These are phyloP conservation scores for Poecilia velifera DNA, from an alignment of 2,797 vertebrate genomes.

Conservation along the genomic window DNA sequence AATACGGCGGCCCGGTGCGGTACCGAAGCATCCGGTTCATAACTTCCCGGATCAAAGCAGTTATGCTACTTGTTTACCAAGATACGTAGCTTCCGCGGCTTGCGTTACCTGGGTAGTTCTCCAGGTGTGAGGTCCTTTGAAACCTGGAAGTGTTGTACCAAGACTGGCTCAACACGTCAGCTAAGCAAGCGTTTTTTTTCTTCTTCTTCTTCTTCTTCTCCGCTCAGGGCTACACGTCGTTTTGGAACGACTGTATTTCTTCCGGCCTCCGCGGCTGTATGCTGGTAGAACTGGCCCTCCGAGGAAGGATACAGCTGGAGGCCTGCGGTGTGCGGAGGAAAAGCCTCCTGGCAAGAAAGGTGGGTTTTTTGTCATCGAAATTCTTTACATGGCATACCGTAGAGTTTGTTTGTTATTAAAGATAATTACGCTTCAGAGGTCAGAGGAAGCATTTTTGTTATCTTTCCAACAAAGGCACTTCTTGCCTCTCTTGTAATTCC, in stretches of 20 bases:
- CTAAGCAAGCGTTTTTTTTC: constrained; percentile 33
- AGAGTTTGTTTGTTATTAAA: not conserved
- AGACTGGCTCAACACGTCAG: constrained; percentile 64
- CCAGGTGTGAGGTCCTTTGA: constrained; percentile 13
- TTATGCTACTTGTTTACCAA: not conserved
- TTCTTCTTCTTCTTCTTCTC: constrained; percentile 28
- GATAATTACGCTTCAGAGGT: not conserved
- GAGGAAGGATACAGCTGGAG: constrained; percentile 92
- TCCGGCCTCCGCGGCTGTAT: constrained; percentile 97
- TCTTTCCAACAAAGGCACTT: not conserved
- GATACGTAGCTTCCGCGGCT: not conserved
- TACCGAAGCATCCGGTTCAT: not conserved
- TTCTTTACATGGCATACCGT: not conserved
- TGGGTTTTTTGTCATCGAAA: constrained; percentile 47
- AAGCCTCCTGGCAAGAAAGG: constrained; percentile 94
- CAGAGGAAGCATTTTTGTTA: not conserved
- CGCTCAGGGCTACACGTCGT: constrained; percentile 94
- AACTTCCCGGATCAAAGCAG: not conserved
- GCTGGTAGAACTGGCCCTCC: constrained; percentile 94
- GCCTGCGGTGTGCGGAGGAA: constrained; percentile 94
- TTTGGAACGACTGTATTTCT: constrained; percentile 99
- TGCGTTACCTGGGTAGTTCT: constrained; percentile 9
- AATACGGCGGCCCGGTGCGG: not conserved
- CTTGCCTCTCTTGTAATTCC: constrained; percentile 13
- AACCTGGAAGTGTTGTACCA: constrained; percentile 17